Base-by-base conservation (phyloP, 1,140 invertebrate genomes). In the Tetramorium simillimum region DNA sequence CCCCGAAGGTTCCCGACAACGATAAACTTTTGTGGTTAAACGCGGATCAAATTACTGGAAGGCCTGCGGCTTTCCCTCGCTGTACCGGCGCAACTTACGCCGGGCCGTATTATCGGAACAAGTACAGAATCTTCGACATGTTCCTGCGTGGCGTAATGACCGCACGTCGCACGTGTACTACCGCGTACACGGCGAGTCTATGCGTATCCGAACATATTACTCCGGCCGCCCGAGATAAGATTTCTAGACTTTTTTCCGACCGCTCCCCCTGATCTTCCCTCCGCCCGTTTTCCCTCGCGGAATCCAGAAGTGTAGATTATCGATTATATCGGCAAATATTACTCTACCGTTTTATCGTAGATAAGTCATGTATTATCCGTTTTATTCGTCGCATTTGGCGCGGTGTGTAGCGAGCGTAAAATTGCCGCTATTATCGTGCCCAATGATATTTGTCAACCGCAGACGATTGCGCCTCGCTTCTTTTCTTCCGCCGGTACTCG, bases 21-120 rank as follows among this genome's bases (percentile, higher is more conserved):
- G 92, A 94, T 94, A 92, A 33, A 93, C 92, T 93, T 94, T 92
- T 93, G 93, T 86, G 91, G 91, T 93, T 94, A 93, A 94, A 91
- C 91, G 92, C 40, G 46, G 53, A 87, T 92, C 85, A 94, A 93
- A 94, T 94, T 94, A 86, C 92, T 93, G 89, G 91, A 92, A 86
- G 92, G 92, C 86, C 76, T 89, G 91, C 89, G 92, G 91, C 92
- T 91, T 91, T 91, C 63, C 63, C 81, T 67, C 16, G 10, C 69
- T 43, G 4, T 33, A 5, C 60, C 28, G 33, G 28, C 28, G 53
- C 16, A 40, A 40, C 10, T 18, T 56, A 33, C 33, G 10, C 60
- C 12, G 7, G 21, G 46, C 37, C 37, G 72, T 58, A 82, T 82
- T 84, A 84, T 56, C 53, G 33, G 80, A 73, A 75, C 21, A 78